phyloP scores from a whole-genome alignment of 2,888 invertebrate genomes.

The Diarsia dahlii region DNA sequence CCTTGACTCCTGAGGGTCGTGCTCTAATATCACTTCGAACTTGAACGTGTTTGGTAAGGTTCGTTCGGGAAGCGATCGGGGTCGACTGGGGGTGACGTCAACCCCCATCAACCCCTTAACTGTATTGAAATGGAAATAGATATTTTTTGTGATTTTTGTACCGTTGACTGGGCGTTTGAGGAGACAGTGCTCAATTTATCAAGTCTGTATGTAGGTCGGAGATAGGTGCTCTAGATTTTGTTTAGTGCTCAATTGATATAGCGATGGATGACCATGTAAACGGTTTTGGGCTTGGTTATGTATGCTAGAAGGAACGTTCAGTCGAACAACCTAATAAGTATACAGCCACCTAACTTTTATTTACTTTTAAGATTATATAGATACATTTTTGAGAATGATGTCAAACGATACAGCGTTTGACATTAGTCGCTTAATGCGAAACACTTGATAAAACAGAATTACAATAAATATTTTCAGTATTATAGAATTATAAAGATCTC shows the following conservation, averaged over 20 bases:
- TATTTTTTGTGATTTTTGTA: neutral
- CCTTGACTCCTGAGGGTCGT: conserved; percentile 11
- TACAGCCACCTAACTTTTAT: too few species aligned
- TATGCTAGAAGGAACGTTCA: too few species aligned
- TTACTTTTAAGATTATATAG: too few species aligned
- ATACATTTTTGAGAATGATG: too few species aligned
- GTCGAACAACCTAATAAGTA: too few species aligned
- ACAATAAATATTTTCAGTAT: too few species aligned
- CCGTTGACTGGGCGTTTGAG: too few species aligned
- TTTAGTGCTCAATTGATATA: neutral
- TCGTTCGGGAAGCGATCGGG: conserved; percentile 16
- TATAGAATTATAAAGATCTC: too few species aligned
- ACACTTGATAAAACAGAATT: too few species aligned
- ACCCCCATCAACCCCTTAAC: conserved; percentile 26
- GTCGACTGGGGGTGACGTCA: conserved; percentile 37
- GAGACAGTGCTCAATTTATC: neutral
- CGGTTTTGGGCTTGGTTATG: neutral
- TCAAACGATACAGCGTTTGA: too few species aligned
- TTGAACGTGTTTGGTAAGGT: conserved; percentile 31
- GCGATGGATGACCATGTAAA: neutral
- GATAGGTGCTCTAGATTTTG: neutral
- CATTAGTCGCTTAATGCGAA: too few species aligned
- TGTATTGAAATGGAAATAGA: neutral
- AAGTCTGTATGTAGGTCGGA: neutral
- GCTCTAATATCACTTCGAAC: conserved; percentile 2